phyloP scores from a whole-genome alignment of 2,797 vertebrate species.

The Galaxias olidus region DNA sequence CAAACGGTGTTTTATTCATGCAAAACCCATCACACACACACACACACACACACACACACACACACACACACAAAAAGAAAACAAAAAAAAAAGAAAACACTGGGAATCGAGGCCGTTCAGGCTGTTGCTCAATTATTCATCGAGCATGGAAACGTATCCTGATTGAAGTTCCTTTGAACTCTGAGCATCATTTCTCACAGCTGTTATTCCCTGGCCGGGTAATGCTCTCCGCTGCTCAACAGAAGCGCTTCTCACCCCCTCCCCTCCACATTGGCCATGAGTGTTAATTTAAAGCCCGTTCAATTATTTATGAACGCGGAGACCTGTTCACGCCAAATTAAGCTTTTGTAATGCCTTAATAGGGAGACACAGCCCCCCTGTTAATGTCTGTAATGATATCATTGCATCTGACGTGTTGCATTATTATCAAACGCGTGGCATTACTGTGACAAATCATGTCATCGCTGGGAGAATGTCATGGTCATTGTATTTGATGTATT shows the following conservation, averaged over 20 bases:
- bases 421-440: slow-evolving; percentile 21
- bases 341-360: slow-evolving; percentile 66
- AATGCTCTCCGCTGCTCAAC: slow-evolving; percentile 51
- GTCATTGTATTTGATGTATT: slow-evolving; percentile 20
- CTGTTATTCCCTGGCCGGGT: slow-evolving; percentile 27
- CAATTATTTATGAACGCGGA: slow-evolving; percentile 69
- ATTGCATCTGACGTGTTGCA: slow-evolving; percentile 32
- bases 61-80: too few relatives aligned
- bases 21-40: slow-evolving; percentile 67
- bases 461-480: slow-evolving; percentile 7
- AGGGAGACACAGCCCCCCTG: slow-evolving; percentile 44
- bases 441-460: slow-evolving; percentile 5
- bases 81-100: too few relatives aligned
- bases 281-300: slow-evolving; percentile 71
- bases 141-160: slow-evolving; percentile 78
- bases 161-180: slow-evolving; percentile 84
- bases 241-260: slow-evolving; percentile 35
- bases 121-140: slow-evolving; percentile 82
- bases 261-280: slow-evolving; percentile 40
- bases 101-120: slow-evolving; percentile 73
- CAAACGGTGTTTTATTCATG: slow-evolving; percentile 78
- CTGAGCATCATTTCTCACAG: slow-evolving; percentile 75
- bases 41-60: too few relatives aligned
- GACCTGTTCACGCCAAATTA: slow-evolving; percentile 69
- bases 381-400: slow-evolving; percentile 32